These are phyloP conservation scores for Peromyscus eremicus DNA, from an alignment of 2,797 vertebrate genomes.

Conservation along the genomic window DNA sequence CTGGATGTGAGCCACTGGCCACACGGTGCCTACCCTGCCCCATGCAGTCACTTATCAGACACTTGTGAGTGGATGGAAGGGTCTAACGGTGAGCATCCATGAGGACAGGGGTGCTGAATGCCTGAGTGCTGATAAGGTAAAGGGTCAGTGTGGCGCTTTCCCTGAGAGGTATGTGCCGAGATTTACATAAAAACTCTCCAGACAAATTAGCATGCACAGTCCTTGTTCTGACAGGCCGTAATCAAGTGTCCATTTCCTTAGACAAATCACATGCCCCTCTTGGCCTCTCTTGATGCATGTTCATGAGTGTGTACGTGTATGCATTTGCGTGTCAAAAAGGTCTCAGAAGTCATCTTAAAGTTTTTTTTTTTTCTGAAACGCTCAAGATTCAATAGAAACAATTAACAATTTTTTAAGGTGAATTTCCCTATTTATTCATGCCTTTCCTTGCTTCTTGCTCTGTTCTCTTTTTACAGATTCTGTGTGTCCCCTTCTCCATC, in stretches of 20 bases:
- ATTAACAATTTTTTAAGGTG: not conserved
- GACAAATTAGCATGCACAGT: conserved; percentile 77
- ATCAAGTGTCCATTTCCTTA: not conserved
- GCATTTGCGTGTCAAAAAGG: not conserved
- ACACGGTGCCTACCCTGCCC: not conserved
- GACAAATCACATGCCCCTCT: not conserved
- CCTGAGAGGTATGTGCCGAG: conserved; percentile 68
- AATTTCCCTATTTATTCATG: not conserved
- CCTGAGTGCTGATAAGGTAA: conserved; percentile 30
- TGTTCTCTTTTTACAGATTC: not conserved
- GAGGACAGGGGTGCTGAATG: conserved; percentile 1
- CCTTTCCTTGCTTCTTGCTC: not conserved
- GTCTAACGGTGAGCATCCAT: not conserved
- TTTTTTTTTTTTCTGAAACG: not conserved
- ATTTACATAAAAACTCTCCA: conserved; percentile 77
- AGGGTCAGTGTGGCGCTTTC: conserved; percentile 60
- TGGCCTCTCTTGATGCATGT: not conserved
- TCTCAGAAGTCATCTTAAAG: not conserved
- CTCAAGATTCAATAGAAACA: not conserved
- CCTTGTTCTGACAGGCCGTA: conserved; percentile 63
- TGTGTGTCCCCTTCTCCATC: not conserved
- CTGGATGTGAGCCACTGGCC: not conserved
- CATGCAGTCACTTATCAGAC: not conserved
- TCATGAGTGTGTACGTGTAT: not conserved
- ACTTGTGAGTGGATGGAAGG: not conserved